A percentile compares a stretch with the other conserved stretches of the same genome.
Evolutionary conservation across 2,113 vertebrate species (phyloP).

Genomic region (Perca fluviatilis): DNA sequence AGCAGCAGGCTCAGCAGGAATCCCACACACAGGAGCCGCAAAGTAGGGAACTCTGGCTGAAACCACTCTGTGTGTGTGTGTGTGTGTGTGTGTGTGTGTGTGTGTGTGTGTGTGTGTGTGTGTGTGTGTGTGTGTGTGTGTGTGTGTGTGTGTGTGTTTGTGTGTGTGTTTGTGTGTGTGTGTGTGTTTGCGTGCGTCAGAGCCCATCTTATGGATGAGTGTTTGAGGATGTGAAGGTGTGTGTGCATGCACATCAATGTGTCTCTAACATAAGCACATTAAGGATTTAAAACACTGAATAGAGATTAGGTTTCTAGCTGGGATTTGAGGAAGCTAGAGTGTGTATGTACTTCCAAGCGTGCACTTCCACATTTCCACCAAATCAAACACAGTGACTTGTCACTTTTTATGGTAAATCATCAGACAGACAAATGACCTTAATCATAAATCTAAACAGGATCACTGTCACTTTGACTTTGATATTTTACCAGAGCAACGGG

Average conservation of each 20-base stretch:
- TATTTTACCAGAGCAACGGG: slow-evolving; percentile 29
- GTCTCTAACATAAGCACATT: slow-evolving; percentile 45
- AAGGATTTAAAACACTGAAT: slow-evolving; percentile 54
- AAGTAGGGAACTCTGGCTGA: slow-evolving; percentile 67
- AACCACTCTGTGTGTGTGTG: slow-evolving; percentile 37
- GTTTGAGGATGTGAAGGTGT: slow-evolving; percentile 29
- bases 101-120: too few relatives aligned
- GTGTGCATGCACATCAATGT: slow-evolving; percentile 28
- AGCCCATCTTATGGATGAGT: slow-evolving; percentile 25
- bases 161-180: slow-evolving; percentile 1
- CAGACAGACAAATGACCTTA: slow-evolving; percentile 58
- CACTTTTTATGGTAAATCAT: slow-evolving; percentile 32
- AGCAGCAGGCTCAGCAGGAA: slow-evolving; percentile 74
- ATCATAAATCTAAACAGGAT: slow-evolving; percentile 36
- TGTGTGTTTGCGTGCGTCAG: slow-evolving; percentile 7
- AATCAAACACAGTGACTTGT: slow-evolving; percentile 33
- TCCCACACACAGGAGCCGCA: slow-evolving; percentile 60
- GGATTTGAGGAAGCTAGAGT: slow-evolving; percentile 52
- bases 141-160: slow-evolving; percentile 9
- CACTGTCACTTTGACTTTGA: slow-evolving; percentile 46
- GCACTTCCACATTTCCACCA: not conserved
- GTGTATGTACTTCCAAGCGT: slow-evolving; percentile 19
- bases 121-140: not conserved
- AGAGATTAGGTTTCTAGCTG: slow-evolving; percentile 60
- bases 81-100: too few relatives aligned